phyloP scores from a whole-genome alignment of 2,888 invertebrate species.

The Dryadula phaetusa region DNA sequence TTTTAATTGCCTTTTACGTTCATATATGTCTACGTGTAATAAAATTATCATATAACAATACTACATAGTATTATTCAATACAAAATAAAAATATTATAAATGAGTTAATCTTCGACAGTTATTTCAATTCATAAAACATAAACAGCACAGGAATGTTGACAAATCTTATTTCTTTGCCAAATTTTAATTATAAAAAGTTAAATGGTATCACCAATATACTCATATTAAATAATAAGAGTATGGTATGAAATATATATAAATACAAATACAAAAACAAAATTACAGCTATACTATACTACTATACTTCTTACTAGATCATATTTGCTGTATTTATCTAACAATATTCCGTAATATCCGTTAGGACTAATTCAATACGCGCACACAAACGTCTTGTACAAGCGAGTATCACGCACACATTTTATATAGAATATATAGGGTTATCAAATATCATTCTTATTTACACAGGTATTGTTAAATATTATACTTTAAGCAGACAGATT shows the following conservation, averaged over 20 bases:
- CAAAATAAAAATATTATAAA: too few relatives aligned
- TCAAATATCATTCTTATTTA: slow-evolving; percentile 20
- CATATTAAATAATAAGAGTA: not conserved
- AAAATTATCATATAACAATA: too few relatives aligned
- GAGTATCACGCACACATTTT: slow-evolving; percentile 46
- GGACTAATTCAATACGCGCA: slow-evolving; percentile 74
- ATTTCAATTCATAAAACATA: too few relatives aligned
- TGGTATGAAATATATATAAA: not conserved
- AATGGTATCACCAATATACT: not conserved
- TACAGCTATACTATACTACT: slow-evolving; percentile 1
- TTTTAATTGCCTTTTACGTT: too few relatives aligned
- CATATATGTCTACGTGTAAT: too few relatives aligned
- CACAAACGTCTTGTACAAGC: slow-evolving; percentile 48
- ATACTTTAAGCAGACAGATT: not conserved
- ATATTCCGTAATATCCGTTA: slow-evolving; percentile 83
- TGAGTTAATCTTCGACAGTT: too few relatives aligned
- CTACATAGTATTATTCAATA: too few relatives aligned
- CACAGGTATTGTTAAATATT: not conserved
- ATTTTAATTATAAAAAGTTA: too few relatives aligned
- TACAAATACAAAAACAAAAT: not conserved
- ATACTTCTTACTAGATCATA: slow-evolving; percentile 53
- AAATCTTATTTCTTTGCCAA: too few relatives aligned
- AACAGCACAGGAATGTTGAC: too few relatives aligned
- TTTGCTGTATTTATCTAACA: slow-evolving; percentile 71
- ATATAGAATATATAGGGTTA: slow-evolving; percentile 40